These are phyloP conservation scores for Orchestia grillus DNA, from an alignment of 1,140 invertebrate genomes.

Conservation along the genomic window DNA sequence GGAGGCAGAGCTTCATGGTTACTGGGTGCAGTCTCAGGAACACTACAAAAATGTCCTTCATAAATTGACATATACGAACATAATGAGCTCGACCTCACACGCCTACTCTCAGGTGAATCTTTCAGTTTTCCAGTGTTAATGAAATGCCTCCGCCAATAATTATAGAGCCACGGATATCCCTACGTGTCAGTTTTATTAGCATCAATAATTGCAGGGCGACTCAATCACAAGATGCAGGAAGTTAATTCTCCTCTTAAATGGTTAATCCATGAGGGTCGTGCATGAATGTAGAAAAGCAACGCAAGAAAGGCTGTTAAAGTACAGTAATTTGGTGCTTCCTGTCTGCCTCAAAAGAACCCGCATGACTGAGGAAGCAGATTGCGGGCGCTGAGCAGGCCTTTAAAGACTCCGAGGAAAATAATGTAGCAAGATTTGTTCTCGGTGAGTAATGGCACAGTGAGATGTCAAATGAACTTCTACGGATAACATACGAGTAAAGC, in stretches of 20 bases:
- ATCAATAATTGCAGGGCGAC: conserved; percentile 18
- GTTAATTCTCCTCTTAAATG: conserved; percentile 27
- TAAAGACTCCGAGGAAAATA: conserved; percentile 20
- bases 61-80: conserved; percentile 44
- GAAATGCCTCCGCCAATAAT: neutral
- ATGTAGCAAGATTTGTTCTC: neutral
- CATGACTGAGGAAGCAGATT: neutral
- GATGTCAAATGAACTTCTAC: neutral
- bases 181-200: neutral
- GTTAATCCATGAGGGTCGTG: neutral
- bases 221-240: neutral
- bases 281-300: neutral
- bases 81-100: neutral
- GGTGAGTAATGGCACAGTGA: neutral
- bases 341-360: neutral
- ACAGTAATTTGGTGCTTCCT: conserved; percentile 24
- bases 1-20: conserved; percentile 33
- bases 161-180: conserved; percentile 22
- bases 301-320: neutral
- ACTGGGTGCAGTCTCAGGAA: conserved; percentile 38
- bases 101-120: conserved; percentile 16
- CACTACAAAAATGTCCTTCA: neutral
- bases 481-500: neutral
- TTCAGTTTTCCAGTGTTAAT: conserved; percentile 16
- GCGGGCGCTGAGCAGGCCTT: neutral